phyloP scores from a whole-genome alignment of 2,113 vertebrate genomes.

The Ivindomyrus marchei region DNA sequence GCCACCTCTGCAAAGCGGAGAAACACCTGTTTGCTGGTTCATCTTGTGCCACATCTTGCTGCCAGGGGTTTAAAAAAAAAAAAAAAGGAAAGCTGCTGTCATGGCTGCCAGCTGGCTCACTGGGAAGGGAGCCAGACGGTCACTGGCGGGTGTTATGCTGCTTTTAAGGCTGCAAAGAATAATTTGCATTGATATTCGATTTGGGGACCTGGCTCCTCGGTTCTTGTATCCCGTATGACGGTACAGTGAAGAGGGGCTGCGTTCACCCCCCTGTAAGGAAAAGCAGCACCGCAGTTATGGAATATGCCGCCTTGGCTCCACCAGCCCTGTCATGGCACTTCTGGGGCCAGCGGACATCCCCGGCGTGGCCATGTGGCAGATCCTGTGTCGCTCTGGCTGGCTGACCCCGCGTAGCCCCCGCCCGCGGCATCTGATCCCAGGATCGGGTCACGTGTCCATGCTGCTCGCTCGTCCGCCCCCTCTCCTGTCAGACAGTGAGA shows the following conservation, averaged over 20 bases:
- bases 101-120: background rate
- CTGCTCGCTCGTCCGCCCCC: background rate
- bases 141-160: background rate
- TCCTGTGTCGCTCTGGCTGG: background rate
- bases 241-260: background rate
- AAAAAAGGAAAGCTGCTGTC: background rate
- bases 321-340: background rate
- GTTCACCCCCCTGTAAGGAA: background rate
- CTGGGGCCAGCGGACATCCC: background rate
- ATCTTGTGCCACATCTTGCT: background rate
- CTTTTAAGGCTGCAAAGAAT: slow-evolving; percentile 6
- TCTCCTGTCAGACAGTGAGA: background rate
- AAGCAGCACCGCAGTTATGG: background rate
- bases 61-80: background rate
- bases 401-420: background rate
- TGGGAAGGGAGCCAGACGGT: background rate
- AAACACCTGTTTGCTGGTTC: slow-evolving; percentile 24
- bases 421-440: background rate
- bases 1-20: background rate
- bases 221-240: background rate
- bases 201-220: background rate
- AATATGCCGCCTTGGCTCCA: background rate
- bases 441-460: background rate
- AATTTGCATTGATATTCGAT: background rate
- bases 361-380: background rate